Evolutionary conservation across 2,113 vertebrate species (phyloP).

Genomic region (Cariama cristata): DNA sequence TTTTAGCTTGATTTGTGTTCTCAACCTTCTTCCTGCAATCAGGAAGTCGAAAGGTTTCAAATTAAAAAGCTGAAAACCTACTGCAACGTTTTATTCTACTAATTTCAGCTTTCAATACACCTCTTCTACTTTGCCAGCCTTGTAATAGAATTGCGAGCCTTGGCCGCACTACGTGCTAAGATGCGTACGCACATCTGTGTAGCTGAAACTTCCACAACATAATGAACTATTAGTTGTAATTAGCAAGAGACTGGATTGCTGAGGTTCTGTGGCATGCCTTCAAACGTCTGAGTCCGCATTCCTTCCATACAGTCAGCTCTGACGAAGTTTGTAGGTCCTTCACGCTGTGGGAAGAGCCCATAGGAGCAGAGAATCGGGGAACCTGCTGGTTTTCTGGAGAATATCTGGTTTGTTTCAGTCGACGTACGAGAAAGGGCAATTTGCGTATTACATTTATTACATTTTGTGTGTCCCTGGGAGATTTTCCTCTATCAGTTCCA

Average conservation of each 20-base stretch:
- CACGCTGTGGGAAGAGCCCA: slow-evolving; percentile 3
- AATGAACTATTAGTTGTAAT: slow-evolving; percentile 17
- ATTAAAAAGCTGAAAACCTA: not conserved
- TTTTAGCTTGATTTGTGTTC: slow-evolving; percentile 15
- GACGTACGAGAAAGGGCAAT: slow-evolving; percentile 13
- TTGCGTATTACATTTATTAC: not conserved
- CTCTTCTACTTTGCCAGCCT: not conserved
- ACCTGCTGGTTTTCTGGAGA: slow-evolving; percentile 41
- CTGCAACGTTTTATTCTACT: not conserved
- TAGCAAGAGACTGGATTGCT: not conserved
- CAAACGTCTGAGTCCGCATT: not conserved
- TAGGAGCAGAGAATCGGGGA: not conserved
- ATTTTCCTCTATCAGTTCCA: slow-evolving; percentile 50
- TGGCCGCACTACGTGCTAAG: not conserved
- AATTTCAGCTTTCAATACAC: not conserved
- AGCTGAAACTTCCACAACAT: not conserved
- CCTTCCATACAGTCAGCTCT: slow-evolving; percentile 24
- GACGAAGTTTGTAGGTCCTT: not conserved
- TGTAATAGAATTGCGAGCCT: not conserved
- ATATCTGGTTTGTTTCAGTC: not conserved
- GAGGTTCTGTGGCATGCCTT: slow-evolving; percentile 16
- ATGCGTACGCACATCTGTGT: not conserved
- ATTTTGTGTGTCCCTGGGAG: not conserved
- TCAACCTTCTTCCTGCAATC: slow-evolving; percentile 4
- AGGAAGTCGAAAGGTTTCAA: not conserved